Percentiles rank a stretch among this genome's conserved stretches.
These are phyloP conservation scores for Cyphomyrmex costatus DNA, from an alignment of 1,140 invertebrate genomes.

Conservation along the genomic window DNA sequence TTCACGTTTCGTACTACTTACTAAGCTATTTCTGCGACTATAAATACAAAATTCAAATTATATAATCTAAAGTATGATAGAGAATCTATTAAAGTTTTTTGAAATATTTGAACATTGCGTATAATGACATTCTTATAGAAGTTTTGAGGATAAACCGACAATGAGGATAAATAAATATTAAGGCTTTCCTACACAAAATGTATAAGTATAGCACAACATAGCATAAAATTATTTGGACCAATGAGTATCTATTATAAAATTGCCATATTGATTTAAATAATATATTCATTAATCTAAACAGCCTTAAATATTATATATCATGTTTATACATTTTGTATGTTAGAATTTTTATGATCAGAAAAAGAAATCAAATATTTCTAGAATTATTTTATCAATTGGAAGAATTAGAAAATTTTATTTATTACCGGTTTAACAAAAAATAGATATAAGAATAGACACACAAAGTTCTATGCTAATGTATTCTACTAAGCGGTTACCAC, in stretches of 20 bases:
- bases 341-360: neutral
- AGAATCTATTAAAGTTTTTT: conserved; percentile 20
- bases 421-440: neutral
- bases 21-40: conserved; percentile 41
- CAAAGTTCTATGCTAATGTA: conserved; percentile 57
- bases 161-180: no score
- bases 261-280: no score
- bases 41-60: neutral
- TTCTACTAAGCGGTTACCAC: conserved; percentile 59
- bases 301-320: no score
- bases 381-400: conserved; percentile 21
- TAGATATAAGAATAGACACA: conserved; percentile 41
- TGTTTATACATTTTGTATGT: no score
- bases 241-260: no score
- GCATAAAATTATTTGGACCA: no score
- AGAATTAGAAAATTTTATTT: neutral
- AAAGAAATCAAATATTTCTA: neutral
- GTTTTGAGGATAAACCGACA: neutral
- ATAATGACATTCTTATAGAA: neutral
- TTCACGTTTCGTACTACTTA: conserved; percentile 19
- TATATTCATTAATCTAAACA: no score
- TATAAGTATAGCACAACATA: no score
- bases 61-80: neutral
- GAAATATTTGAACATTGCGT: conserved; percentile 6
- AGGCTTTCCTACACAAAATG: no score